phyloP scores from a whole-genome alignment of 2,113 vertebrate species.

The Asarcornis scutulata region DNA sequence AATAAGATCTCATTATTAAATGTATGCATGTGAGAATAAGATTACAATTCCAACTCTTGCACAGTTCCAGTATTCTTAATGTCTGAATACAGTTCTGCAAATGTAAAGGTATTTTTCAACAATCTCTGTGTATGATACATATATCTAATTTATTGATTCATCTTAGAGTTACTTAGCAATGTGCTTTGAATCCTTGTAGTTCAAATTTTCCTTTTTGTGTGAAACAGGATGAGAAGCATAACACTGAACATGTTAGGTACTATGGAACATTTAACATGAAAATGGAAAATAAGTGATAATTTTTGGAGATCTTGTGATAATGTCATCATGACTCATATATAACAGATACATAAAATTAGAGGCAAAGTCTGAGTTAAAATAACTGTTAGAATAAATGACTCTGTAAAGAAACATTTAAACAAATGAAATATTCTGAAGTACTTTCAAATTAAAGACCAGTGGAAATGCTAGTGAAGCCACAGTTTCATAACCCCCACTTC shows the following conservation, averaged over 20 bases:
- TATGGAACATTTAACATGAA: not conserved
- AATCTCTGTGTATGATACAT: not conserved
- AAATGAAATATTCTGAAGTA: conserved; percentile 4
- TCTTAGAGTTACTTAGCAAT: not conserved
- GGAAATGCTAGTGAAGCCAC: not conserved
- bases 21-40: not conserved
- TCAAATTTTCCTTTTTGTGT: not conserved
- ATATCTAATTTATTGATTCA: not conserved
- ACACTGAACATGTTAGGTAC: not conserved
- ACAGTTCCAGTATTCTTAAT: not conserved
- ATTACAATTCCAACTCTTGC: not conserved
- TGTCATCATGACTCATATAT: not conserved
- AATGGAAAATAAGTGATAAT: not conserved
- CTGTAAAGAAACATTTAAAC: conserved; percentile 3
- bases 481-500: not conserved
- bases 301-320: not conserved
- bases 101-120: not conserved
- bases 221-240: not conserved
- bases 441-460: not conserved
- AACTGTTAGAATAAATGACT: not conserved
- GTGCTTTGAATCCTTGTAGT: not conserved
- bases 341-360: not conserved
- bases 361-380: not conserved
- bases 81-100: not conserved
- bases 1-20: not conserved